Evolutionary conservation across 2,113 vertebrate genomes (phyloP), one percentile per base, ranked within the genome.

Genomic region (Nesoenas mayeri): DNA sequence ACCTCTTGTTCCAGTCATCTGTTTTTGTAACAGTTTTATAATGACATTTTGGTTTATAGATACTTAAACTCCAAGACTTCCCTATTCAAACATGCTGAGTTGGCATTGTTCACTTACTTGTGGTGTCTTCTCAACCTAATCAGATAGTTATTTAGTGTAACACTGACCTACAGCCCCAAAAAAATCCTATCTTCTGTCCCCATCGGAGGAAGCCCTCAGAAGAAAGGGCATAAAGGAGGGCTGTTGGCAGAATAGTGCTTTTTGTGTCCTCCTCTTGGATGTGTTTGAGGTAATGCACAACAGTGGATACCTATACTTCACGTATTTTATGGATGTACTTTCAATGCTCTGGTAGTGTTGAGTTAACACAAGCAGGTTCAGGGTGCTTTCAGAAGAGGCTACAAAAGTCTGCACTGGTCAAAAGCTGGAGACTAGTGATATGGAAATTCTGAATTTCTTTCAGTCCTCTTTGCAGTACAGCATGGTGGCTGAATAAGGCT

Each of bases 171-270:
- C 34, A 51, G 8, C 29, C 22, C 14, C 50, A 11, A 12, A 94
- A 20, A 50, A 75, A 51, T 40, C 1, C 0, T 50, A 10, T 47
- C 5, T 5, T 66, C 6, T 60, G 1, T 86, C 7, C 1, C 4
- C 3, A 10, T 51, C 1, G 7, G 71, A 69, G 34, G 8, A 79
- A 67, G 47, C 14, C 15, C 6, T 10, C 6, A 21, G n/a, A 31
- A 69, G 53, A 16, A 21, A 61, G 25, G 10, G 9, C 50, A 44
- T 53, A 6, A 7, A 29, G 36, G 44, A 58, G 25, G 28, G 22
- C 50, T 73, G 8, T 67, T 85, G 71, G 32, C 53, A 88, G 65
- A 85, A 38, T 3, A 19, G 20, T 72, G 16, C 4, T 93, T 65
- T 69, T 44, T 44, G 7, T 85, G 38, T 56, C n/a, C 34, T 83